These are phyloP conservation scores for Ctenosaura bakeri DNA, from an alignment of 2,797 vertebrate species.

Conservation along the genomic window DNA sequence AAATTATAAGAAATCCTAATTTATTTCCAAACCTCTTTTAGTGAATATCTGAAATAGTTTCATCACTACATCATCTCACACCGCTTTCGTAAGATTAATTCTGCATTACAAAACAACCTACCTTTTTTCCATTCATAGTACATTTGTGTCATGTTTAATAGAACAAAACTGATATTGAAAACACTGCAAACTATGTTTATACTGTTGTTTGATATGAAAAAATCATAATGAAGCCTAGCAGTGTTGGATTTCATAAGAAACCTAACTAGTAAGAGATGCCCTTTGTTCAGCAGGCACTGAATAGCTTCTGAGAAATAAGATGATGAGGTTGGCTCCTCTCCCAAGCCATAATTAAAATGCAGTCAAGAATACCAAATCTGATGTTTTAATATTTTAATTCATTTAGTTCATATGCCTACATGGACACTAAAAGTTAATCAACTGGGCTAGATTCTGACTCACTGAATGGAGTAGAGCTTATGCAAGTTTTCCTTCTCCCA, in stretches of 20 bases:
- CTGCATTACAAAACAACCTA: background rate
- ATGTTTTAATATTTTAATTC: constrained; percentile 1
- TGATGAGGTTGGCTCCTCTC: background rate
- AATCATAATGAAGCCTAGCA: background rate
- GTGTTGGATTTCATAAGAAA: background rate
- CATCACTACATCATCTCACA: background rate
- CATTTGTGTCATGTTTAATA: background rate
- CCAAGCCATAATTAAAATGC: background rate
- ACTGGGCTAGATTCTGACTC: background rate
- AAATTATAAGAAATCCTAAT: background rate
- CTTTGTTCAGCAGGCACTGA: constrained; percentile 1
- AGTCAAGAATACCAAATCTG: background rate
- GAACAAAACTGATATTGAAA: constrained; percentile 19
- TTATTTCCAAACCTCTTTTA: background rate
- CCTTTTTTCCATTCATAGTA: background rate
- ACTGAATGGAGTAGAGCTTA: background rate
- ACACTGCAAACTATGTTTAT: background rate
- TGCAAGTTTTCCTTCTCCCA: background rate
- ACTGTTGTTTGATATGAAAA: background rate
- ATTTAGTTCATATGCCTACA: background rate
- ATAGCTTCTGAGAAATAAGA: background rate
- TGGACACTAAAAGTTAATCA: background rate
- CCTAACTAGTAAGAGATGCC: background rate
- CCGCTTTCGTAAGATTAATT: background rate
- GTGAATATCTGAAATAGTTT: background rate